Evolutionary conservation across 2,113 vertebrate species (phyloP).

Genomic region (Amblyopsis rosae): DNA sequence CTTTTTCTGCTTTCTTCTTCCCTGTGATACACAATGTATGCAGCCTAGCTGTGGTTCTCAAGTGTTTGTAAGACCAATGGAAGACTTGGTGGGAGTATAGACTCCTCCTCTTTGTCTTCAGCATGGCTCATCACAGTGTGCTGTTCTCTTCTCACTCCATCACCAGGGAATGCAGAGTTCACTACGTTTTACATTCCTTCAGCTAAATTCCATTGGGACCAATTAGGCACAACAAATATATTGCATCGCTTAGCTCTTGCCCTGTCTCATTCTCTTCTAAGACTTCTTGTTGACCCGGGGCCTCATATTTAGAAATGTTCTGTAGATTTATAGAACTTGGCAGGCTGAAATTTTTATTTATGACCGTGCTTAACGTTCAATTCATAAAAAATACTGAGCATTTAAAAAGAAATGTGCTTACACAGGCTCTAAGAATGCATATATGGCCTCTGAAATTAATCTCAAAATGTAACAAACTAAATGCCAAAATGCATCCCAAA

Average conservation of each 20-base stretch:
- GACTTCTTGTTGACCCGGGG: neutral
- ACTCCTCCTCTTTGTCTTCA: constrained; percentile 52
- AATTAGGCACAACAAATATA: neutral
- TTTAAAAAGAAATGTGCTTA: too few species aligned
- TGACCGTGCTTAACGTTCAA: too few species aligned
- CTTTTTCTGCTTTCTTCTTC: constrained; percentile 18
- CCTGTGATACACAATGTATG: constrained; percentile 15
- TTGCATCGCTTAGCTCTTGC: neutral
- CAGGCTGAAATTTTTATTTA: too few species aligned
- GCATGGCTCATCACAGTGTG: constrained; percentile 11
- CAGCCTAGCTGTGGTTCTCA: constrained; percentile 36
- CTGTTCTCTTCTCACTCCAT: constrained; percentile 21
- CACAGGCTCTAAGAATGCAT: too few species aligned
- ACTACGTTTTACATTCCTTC: neutral
- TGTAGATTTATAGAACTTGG: too few species aligned
- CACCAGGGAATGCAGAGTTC: constrained; percentile 19
- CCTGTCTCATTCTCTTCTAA: neutral
- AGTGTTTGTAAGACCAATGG: constrained; percentile 29
- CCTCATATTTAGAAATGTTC: too few species aligned
- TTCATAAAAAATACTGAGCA: neutral
- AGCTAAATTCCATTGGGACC: constrained; percentile 14
- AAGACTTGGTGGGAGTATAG: constrained; percentile 29
- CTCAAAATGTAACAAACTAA: too few species aligned
- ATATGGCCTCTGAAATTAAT: too few species aligned
- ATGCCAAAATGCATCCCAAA: too few species aligned